phyloP scores from a whole-genome alignment of 2,113 vertebrate species.

The Phocoena phocoena region DNA sequence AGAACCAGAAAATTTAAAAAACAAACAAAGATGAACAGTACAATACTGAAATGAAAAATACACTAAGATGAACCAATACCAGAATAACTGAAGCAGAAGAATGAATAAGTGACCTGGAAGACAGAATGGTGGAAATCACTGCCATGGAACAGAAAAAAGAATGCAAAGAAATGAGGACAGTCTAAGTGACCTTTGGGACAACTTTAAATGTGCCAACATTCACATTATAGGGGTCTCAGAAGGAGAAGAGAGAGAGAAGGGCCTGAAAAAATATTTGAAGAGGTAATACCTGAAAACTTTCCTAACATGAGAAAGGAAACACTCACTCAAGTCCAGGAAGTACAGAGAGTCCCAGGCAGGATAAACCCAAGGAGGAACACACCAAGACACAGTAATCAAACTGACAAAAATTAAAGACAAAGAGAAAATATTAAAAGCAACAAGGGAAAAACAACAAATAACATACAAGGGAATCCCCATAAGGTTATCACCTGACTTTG shows the following conservation, averaged over 20 bases:
- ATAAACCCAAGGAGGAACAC: too few species aligned
- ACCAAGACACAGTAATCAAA: too few species aligned
- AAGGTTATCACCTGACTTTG: neutral
- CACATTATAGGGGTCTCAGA: neutral
- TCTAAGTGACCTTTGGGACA: neutral
- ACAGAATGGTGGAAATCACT: neutral
- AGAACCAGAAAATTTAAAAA: neutral
- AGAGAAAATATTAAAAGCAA: too few species aligned
- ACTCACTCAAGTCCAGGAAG: too few species aligned
- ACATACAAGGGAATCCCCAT: too few species aligned
- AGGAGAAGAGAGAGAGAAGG: neutral
- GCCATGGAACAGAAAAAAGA: neutral
- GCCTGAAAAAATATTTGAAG: neutral
- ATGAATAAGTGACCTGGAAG: neutral
- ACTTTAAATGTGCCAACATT: accelerated
- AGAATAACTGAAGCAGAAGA: neutral
- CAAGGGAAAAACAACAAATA: too few species aligned
- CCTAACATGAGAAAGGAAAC: neutral
- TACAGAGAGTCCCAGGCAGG: too few species aligned
- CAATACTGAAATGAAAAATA: neutral
- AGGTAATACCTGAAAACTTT: neutral
- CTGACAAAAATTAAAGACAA: too few species aligned
- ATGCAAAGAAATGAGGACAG: too few species aligned
- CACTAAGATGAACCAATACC: neutral
- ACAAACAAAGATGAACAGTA: neutral